Evolutionary conservation across 2,888 invertebrate species (phyloP), one percentile per base, ranked within the genome.

Genomic region (Celastrina argiolus): DNA sequence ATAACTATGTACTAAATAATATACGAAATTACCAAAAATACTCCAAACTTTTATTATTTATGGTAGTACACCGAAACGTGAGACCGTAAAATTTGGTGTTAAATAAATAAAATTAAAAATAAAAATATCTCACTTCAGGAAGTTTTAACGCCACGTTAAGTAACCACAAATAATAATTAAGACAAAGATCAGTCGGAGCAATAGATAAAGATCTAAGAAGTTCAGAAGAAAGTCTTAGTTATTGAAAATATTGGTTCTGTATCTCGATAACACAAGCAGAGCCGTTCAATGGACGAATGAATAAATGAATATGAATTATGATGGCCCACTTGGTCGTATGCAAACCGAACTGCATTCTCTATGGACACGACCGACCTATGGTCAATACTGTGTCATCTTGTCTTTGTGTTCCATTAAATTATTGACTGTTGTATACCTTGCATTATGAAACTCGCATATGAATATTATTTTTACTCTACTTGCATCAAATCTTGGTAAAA

Each of bases 271-370:
- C 61, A 36, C 34, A 6, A 3, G 16, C 51, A 22, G 56, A 14
- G 36, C 61, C 34, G 18, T 61, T 61, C 61, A 61, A 61, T 61
- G 39, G 18, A 22, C 36, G 36, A 59, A 61, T 61, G 61, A 61
- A 39, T 61, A 61, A 39, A 61, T 61, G 61, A 61, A 61, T 61
- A 61, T 61, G 39, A 61, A 61, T 61, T 61, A 61, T 61, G 61
- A 61, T 61, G 61, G 16, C 22, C 34, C 36, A 39, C 22, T 12
- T 61, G 61, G 51, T 22, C 51, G 51, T 51, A 51, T 26, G 51
- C 51, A 26, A 51, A 51, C 51, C 51, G 51, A 51, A 31, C 58
- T 8, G 58, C 58, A 58, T 58, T 58, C 51, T 51, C 51, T 26
- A 8, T 3, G 51, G 22, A 12, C 12, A 36, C 51, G 45, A 8